Base-by-base conservation (phyloP, 2,888 invertebrate species). In the Coelinius sp. region DNA sequence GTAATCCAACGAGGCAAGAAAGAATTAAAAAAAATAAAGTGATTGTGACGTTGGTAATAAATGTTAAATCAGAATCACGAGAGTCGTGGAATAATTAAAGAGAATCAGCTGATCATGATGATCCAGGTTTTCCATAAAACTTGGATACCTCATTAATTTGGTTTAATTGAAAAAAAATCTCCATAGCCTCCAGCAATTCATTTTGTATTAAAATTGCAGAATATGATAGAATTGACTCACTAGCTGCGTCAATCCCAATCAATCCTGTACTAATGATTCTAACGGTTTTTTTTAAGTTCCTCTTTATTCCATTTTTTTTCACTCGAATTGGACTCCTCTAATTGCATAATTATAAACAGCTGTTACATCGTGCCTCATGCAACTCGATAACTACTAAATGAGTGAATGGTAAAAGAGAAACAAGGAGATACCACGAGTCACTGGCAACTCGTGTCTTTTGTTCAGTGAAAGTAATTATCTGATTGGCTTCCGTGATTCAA, bases 391-490 rank as follows among this genome's bases (percentile, higher is more conserved):
- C 10, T 41, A 38, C 25, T 24, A 8, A 56, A 56, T 22, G 56
- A 56, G 52, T 49, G 49, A 27, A 69, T 49, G 27, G 56, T 56
- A 35, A 53, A 65, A 49, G 17, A 66, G 52, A n/a, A 52, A 35
- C 8, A 52, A 52, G 49, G 35, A 22, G 35, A 20, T n/a, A 35
- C n/a, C 31, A 31, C 46, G 46, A 46, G 49, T 65, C 46, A 53
- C 44, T 63, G 20, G 12, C 27, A 53, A 53, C 7, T 27, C 24
- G 53, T 20, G 66, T 17, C 46, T 62, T 52, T 69, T 70, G 46
- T 64, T 24, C 41, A 69, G 74, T 74, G 75, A 77, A 77, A 76
- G 76, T 77, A 74, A 77, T 77, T 76, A 77, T 73, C 52, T 66
- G 59, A 70, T 35, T 25, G 27, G 70, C 72, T 77, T 77, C 76